A percentile compares a stretch with the other conserved stretches of the same genome.
Evolutionary conservation across 2,113 vertebrate species (phyloP).

Genomic region (Hemiprocne comata): DNA sequence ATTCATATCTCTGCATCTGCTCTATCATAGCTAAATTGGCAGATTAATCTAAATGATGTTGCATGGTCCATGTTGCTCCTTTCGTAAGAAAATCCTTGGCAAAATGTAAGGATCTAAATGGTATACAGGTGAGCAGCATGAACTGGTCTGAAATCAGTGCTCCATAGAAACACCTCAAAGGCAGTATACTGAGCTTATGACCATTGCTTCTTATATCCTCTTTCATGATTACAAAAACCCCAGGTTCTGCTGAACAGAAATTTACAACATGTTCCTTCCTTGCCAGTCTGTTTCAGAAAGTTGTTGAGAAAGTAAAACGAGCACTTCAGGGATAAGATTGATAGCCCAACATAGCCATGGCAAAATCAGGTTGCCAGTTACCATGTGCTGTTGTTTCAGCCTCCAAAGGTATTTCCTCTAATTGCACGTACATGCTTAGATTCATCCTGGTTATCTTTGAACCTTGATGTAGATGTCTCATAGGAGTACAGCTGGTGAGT

Average conservation of each 20-base stretch:
- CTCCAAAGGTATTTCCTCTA: not conserved
- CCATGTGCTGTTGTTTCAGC: not conserved
- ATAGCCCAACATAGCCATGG: fast-evolving
- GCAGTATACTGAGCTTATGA: not conserved
- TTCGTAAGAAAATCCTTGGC: not conserved
- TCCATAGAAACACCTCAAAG: not conserved
- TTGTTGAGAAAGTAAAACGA: not conserved
- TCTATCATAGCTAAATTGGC: not conserved
- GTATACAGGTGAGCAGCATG: not conserved
- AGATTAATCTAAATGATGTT: not conserved
- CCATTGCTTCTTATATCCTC: not conserved
- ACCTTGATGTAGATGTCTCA: not conserved
- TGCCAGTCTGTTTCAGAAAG: not conserved
- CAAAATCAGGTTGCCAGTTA: not conserved
- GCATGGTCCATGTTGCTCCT: not conserved
- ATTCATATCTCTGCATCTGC: not conserved
- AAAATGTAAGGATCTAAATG: not conserved
- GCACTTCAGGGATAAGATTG: not conserved
- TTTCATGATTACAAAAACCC: not conserved
- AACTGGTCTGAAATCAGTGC: not conserved
- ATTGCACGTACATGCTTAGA: not conserved
- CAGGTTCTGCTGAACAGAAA: not conserved
- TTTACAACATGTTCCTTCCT: not conserved
- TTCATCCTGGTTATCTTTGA: not conserved
- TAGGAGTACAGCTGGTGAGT: not conserved